phyloP scores from a whole-genome alignment of 1,140 invertebrate species.

The Musca vetustissima region DNA sequence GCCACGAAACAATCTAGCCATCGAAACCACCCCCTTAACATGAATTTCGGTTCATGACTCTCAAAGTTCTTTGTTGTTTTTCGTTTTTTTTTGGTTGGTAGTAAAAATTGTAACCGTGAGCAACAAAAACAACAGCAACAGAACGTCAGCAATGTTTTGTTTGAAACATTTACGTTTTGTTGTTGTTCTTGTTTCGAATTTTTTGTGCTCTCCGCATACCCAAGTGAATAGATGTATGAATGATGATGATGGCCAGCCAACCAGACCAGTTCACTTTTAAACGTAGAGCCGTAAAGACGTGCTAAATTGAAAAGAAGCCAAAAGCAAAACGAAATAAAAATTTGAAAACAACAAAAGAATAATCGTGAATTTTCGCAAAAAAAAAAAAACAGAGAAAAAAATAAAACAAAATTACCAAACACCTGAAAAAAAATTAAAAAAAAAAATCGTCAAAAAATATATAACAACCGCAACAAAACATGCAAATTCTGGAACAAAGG shows the following conservation, averaged over 20 bases:
- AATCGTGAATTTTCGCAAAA: neutral
- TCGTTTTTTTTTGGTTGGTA: too few relatives aligned
- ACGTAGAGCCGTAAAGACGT: slow-evolving; percentile 11
- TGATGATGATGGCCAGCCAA: slow-evolving; percentile 7
- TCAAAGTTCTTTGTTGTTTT: too few relatives aligned
- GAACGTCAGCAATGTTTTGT: too few relatives aligned
- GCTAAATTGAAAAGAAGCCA: neutral
- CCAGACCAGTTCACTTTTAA: slow-evolving; percentile 7
- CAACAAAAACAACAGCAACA: too few relatives aligned
- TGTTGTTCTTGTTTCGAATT: too few relatives aligned
- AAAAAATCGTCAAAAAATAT: slow-evolving; percentile 11
- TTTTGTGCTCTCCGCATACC: neutral
- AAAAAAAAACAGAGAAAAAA: neutral
- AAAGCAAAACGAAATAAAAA: neutral
- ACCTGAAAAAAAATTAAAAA: neutral
- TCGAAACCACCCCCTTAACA: too few relatives aligned
- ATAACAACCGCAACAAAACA: neutral
- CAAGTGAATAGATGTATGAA: too few relatives aligned
- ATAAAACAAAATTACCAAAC: neutral
- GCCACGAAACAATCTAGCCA: too few relatives aligned
- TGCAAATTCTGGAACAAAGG: slow-evolving; percentile 18
- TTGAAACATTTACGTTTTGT: too few relatives aligned
- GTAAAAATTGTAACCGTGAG: too few relatives aligned
- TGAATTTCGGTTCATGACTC: too few relatives aligned
- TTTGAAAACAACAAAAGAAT: neutral